phyloP scores from a whole-genome alignment of 2,797 vertebrate genomes.

The Molothrus aeneus region DNA sequence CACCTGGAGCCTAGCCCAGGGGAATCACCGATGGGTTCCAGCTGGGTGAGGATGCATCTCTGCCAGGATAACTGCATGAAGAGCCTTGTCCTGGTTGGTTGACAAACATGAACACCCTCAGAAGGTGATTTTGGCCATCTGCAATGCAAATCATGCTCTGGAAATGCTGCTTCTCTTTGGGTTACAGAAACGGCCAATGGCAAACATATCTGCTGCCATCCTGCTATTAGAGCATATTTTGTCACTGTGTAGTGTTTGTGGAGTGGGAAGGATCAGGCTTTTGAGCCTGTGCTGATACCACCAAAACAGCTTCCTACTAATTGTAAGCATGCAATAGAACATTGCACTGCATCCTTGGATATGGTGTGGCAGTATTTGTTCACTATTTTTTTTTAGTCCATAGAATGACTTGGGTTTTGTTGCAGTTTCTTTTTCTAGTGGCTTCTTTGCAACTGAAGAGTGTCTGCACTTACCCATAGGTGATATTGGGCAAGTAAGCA shows the following conservation, averaged over 20 bases:
- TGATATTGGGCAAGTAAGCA: background rate
- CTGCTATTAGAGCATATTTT: background rate
- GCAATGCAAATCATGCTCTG: rapidly evolving
- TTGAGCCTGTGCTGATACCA: background rate
- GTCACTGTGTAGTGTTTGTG: background rate
- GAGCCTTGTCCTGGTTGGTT: background rate
- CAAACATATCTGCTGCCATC: background rate
- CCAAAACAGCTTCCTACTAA: background rate
- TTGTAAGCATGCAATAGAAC: background rate
- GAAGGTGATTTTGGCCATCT: background rate
- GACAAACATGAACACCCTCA: background rate
- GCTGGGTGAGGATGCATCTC: background rate
- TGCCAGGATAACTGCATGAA: background rate
- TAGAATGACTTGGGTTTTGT: background rate
- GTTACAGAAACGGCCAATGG: background rate
- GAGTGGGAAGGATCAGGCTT: background rate
- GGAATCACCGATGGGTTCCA: background rate
- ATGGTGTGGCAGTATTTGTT: background rate
- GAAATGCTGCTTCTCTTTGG: background rate
- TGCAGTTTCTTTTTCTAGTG: background rate
- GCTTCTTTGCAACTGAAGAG: background rate
- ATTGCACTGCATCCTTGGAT: background rate
- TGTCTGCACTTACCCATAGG: background rate
- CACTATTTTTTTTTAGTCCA: background rate
- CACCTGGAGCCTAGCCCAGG: background rate